Evolutionary conservation across 1,140 invertebrate species (phyloP).

Genomic region (Drosophila tropicalis): DNA sequence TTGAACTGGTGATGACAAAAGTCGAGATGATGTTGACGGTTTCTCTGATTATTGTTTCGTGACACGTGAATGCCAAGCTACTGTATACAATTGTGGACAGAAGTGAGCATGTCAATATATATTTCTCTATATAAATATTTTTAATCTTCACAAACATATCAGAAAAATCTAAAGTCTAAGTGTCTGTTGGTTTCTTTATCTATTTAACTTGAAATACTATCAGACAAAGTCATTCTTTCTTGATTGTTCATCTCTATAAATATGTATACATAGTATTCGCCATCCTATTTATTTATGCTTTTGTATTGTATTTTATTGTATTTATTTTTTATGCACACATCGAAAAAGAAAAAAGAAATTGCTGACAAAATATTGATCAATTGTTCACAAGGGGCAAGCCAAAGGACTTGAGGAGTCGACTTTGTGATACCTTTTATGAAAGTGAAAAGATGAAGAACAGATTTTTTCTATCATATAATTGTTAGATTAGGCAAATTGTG

Average conservation of each 20-base stretch:
- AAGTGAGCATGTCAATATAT: too few species aligned
- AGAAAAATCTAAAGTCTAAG: too few species aligned
- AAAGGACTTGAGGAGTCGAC: conserved; percentile 27
- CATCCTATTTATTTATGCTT: conserved; percentile 18
- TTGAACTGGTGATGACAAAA: background rate
- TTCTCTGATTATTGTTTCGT: conserved; percentile 19
- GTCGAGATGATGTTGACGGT: background rate
- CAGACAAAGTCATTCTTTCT: conserved; percentile 7
- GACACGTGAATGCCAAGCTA: conserved; percentile 28
- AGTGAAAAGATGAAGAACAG: too few species aligned
- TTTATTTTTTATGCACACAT: conserved; percentile 64
- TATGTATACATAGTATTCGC: conserved; percentile 15
- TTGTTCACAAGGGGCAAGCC: conserved; percentile 41
- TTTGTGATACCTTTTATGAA: conserved; percentile 12
- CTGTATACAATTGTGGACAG: background rate
- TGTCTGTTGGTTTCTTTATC: background rate
- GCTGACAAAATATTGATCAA: conserved; percentile 58
- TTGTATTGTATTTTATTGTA: conserved; percentile 59
- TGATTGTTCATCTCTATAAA: background rate
- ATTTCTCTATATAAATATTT: too few species aligned
- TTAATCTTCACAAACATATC: too few species aligned
- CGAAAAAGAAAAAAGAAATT: conserved; percentile 38
- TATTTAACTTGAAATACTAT: background rate
- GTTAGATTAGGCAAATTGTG: too few species aligned
- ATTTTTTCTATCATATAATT: too few species aligned